Percentiles rank a stretch among this genome's conserved stretches.
Conservation (phyloP, 2,797 vertebrate genomes). For the Propithecus deckenii region DNA sequence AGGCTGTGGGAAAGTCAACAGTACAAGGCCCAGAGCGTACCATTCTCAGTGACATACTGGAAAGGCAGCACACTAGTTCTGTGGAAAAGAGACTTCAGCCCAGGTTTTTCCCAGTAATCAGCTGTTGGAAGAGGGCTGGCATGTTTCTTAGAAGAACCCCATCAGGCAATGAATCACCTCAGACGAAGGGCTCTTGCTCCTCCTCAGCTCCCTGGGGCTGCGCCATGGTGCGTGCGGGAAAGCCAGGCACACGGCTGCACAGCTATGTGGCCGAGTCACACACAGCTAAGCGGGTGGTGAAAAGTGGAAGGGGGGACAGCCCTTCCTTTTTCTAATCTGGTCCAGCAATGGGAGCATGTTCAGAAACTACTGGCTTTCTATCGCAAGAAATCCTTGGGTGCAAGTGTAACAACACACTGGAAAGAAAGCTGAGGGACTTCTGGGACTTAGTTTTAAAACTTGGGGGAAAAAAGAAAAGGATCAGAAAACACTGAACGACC, state of each 20-base stretch:
- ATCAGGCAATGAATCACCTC: background rate
- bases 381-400: background rate
- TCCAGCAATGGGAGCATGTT: background rate
- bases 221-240: background rate
- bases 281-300: fast-evolving
- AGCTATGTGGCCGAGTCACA: background rate
- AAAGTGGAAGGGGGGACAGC: background rate
- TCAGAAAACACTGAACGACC: background rate
- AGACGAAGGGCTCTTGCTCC: background rate
- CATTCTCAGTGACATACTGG: background rate
- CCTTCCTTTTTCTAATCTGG: background rate
- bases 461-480: background rate
- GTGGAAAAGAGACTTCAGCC: background rate
- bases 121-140: background rate
- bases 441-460: background rate
- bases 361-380: background rate
- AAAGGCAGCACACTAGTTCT: background rate
- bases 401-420: background rate
- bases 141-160: background rate
- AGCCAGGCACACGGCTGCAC: background rate
- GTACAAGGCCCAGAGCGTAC: too few species aligned
- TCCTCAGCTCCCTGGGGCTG: background rate
- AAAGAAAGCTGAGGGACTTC: background rate
- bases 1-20: background rate
- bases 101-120: background rate